Evolutionary conservation across 2,888 invertebrate species (phyloP).

Genomic region (Neuroscelio doddi): DNA sequence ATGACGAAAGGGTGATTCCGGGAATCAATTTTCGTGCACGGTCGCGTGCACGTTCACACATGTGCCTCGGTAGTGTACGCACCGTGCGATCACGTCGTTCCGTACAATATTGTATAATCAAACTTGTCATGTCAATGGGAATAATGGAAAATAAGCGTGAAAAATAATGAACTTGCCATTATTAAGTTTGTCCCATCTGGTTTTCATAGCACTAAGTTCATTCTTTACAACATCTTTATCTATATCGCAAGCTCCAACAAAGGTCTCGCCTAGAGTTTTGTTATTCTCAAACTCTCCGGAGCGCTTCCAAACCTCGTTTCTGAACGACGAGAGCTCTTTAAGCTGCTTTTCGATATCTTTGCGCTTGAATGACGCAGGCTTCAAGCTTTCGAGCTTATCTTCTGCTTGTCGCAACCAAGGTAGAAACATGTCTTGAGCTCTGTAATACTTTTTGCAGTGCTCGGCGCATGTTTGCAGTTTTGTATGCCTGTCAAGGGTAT

Average conservation of each 20-base stretch:
- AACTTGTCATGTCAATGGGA: no score
- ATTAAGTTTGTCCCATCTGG: slow-evolving; percentile 93
- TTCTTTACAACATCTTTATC: slow-evolving; percentile 92
- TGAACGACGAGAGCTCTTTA: slow-evolving; percentile 88
- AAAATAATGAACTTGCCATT: slow-evolving; percentile 75
- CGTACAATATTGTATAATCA: no score
- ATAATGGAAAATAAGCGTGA: no score
- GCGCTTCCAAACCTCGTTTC: slow-evolving; percentile 95
- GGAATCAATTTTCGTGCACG: slow-evolving; percentile 43
- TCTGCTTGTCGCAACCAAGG: slow-evolving; percentile 93
- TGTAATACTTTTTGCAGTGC: slow-evolving; percentile 91
- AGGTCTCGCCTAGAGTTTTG: slow-evolving; percentile 88
- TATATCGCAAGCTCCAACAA: slow-evolving; percentile 89
- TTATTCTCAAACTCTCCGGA: slow-evolving; percentile 95
- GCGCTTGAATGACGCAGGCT: slow-evolving; percentile 86
- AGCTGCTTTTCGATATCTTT: slow-evolving; percentile 91
- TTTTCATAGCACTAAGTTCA: slow-evolving; percentile 86
- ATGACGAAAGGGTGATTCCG: slow-evolving; percentile 37
- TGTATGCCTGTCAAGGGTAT: slow-evolving; percentile 89
- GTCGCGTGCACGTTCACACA: slow-evolving; percentile 35
- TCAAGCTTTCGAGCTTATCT: slow-evolving; percentile 84
- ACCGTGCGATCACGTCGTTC: background rate
- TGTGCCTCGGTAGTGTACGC: no score
- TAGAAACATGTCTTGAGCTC: slow-evolving; percentile 87
- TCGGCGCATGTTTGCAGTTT: slow-evolving; percentile 89